These are phyloP conservation scores for Drosophila acutilabella DNA, from an alignment of 2,888 invertebrate species.

Conservation along the genomic window DNA sequence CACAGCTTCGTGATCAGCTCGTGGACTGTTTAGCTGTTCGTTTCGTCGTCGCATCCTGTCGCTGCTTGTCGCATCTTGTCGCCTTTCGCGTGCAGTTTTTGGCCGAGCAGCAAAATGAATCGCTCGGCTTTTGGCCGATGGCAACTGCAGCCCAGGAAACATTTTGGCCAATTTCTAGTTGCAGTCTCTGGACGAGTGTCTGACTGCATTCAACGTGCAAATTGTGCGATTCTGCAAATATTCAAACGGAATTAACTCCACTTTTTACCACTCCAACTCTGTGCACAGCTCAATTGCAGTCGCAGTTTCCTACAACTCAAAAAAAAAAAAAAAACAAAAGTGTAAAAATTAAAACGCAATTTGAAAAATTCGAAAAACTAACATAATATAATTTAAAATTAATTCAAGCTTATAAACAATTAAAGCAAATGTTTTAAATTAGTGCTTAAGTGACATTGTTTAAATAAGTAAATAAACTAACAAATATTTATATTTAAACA, in stretches of 20 bases:
- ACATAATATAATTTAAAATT: constrained; percentile 24
- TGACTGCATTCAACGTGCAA: constrained; percentile 74
- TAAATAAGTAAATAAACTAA: neutral
- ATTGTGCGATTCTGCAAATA: constrained; percentile 26
- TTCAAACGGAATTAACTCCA: neutral
- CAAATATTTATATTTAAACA: constrained; percentile 7
- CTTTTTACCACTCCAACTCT: constrained; percentile 3
- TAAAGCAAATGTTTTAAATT: constrained; percentile 4
- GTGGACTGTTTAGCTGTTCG: neutral
- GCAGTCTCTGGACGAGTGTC: constrained; percentile 76
- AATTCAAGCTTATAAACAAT: neutral
- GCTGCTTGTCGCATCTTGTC: constrained; percentile 26
- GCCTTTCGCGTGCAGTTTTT: constrained; percentile 25
- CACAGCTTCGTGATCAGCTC: constrained; percentile 18
- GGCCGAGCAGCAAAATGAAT: constrained; percentile 28
- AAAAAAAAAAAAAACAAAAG: constrained; percentile 8
- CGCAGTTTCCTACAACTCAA: neutral
- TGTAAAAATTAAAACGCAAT: neutral
- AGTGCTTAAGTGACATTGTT: constrained; percentile 12
- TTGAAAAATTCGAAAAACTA: neutral
- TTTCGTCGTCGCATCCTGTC: neutral
- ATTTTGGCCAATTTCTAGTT: constrained; percentile 38
- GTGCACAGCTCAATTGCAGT: constrained; percentile 23
- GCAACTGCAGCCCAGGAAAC: constrained; percentile 19
- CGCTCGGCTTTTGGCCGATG: constrained; percentile 34